These are phyloP conservation scores for Ethmia dodecea DNA, from an alignment of 2,888 invertebrate species.

Conservation along the genomic window DNA sequence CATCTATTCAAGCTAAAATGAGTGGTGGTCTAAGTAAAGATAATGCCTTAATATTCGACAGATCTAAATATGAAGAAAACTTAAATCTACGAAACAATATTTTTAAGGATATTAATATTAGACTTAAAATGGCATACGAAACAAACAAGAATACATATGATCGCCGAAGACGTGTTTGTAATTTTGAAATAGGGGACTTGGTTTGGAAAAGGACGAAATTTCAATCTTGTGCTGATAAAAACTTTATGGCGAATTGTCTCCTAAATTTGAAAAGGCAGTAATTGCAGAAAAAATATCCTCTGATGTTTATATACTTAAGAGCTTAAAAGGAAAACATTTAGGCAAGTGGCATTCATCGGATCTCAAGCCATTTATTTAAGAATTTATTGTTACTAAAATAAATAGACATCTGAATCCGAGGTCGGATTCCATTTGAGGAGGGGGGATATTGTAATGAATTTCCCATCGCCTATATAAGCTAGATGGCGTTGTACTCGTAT, in stretches of 20 bases:
- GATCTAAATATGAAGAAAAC: slow-evolving; percentile 12
- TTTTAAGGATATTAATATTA: background rate
- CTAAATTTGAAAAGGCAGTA: slow-evolving; percentile 1
- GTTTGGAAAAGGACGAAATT: slow-evolving; percentile 1
- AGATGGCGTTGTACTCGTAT: too few species aligned
- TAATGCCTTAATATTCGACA: background rate
- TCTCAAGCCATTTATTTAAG: background rate
- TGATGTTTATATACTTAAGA: background rate
- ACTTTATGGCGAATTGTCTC: slow-evolving; percentile 1
- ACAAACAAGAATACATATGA: background rate
- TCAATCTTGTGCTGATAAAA: background rate
- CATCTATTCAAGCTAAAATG: slow-evolving; percentile 15
- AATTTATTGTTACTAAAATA: too few species aligned
- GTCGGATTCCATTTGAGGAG: slow-evolving; percentile 1
- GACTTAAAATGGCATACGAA: slow-evolving; percentile 1
- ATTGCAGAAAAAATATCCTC: slow-evolving; percentile 1
- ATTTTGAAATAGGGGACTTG: slow-evolving; percentile 1
- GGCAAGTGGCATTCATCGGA: slow-evolving; percentile 1
- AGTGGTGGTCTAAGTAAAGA: slow-evolving; percentile 1
- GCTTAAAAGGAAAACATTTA: background rate
- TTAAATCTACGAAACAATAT: background rate
- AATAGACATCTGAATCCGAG: background rate
- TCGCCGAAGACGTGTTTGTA: background rate
- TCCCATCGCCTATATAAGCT: too few species aligned
- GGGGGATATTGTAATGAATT: background rate